Base-by-base conservation (phyloP, 2,797 vertebrate species). In the Podarcis siculus region DNA sequence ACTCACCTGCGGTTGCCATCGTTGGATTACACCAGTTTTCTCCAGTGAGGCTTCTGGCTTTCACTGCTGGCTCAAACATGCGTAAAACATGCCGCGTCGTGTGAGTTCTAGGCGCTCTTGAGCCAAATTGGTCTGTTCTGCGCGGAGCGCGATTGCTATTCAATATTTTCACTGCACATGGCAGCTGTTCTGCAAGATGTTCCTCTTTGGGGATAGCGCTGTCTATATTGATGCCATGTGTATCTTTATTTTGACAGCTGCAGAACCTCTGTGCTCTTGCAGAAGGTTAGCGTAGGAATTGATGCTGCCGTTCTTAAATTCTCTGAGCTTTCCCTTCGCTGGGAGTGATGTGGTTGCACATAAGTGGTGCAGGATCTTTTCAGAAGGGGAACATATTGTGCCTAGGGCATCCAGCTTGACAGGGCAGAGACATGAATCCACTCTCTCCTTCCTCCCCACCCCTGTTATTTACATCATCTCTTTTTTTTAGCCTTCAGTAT, bases 91-190 rank as follows among this genome's bases (percentile, higher is more conserved):
- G 87, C 90, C 89, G 89, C 0, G 49, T 84, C 88, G 88, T 90
- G 87, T 91, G 87, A 88, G 82, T 90, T 88, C 25, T 89, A 79
- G 88, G 61, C 87, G 85, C 89, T 91, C 21, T 90, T 92, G 92
- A 95, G 89, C 89, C 93, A 95, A 94, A 92, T 42, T 2, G 30
- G 79, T 91, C 92, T 0, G 88, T 91, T 93, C 83, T 86, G 64
- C 92, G 93, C 86, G 86, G 92, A 73, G 85, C 87, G 32, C 86
- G 90, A 79, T 86, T 82, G 49, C 85, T 83, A 89, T 94, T 95
- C 86, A 87, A 76, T 88, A 90, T 91, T 93, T 92, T 92, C 73
- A 82, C 88, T 93, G 86, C 85, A 86, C 92, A 83, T 79, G 87
- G 89, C 93, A 86, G 89, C 21, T 12, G 6, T 78, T 81, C 87